These are phyloP conservation scores for Nylanderia fulva DNA, from an alignment of 1,140 invertebrate species.

Conservation along the genomic window DNA sequence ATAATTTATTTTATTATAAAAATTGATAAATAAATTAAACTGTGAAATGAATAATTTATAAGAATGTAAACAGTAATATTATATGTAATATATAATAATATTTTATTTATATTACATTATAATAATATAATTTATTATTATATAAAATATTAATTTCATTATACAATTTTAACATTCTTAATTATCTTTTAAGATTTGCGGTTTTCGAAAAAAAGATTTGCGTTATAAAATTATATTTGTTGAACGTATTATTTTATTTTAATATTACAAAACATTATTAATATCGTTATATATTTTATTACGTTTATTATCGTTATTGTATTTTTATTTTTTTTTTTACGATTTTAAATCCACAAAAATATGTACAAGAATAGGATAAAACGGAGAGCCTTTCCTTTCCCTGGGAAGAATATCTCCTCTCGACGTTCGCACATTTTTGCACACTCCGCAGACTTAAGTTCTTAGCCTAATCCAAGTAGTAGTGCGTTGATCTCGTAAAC, in stretches of 20 bases:
- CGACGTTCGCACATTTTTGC: slow-evolving; percentile 15
- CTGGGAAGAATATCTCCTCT: slow-evolving; percentile 41
- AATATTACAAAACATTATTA: slow-evolving; percentile 13
- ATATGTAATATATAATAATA: no score
- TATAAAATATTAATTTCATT: background rate
- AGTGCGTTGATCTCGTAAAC: slow-evolving; percentile 72
- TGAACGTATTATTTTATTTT: background rate
- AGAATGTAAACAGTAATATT: no score
- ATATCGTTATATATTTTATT: background rate
- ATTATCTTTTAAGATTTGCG: background rate
- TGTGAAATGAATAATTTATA: no score
- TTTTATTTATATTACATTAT: no score
- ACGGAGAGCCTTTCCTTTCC: background rate
- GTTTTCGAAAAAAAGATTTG: no score
- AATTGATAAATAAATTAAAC: no score
- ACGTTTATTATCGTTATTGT: slow-evolving; percentile 1
- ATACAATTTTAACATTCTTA: background rate
- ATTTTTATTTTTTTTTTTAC: background rate
- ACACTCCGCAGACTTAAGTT: slow-evolving; percentile 41
- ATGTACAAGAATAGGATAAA: background rate
- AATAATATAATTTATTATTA: no score
- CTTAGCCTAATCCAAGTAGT: slow-evolving; percentile 56
- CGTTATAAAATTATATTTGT: background rate
- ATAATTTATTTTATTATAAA: background rate
- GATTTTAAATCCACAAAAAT: slow-evolving; percentile 1